Base-by-base conservation (phyloP, 2,888 invertebrate genomes). In the Scaptomyza parva region DNA sequence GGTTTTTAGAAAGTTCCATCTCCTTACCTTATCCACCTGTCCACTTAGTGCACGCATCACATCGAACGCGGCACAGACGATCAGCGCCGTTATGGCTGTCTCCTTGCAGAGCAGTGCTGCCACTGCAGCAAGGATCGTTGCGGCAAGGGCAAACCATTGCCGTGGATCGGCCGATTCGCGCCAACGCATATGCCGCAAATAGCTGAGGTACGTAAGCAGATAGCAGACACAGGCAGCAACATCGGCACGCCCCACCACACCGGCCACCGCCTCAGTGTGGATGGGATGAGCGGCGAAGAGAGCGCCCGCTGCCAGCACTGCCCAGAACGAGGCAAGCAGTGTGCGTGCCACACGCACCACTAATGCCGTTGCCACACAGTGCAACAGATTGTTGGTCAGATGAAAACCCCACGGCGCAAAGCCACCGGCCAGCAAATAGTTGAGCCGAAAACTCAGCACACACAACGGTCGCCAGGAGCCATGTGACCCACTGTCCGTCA, bases 181-280 rank as follows among this genome's bases (percentile, higher is more conserved):
- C 86, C 94, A 93, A 83, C 93, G 93, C 78, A 96, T 94, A 90
- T 97, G 97, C 71, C 95, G 94, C 86, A 95, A 94, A 92, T 98
- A 99, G 51, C 95, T 94, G 84, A 98, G 93, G 90, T 98, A 96
- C 78, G 98, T 95, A 69, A 97, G 92, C 67, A 98, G 94, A 92
- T 97, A 98, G 91, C 98, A 96, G 86, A 97, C 95, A 90, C 97
- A 97, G 12, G 98, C 97, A 24, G 97, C 95, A 41, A 99, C 93
- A 91, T 99, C 99, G 2, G 99, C 98, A 59, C 99, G 94, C 2
- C 99, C 99, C 12, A 99, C 99, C 50, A 98, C 94, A 22, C 98
- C 98, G 0, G 98, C 97, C 30, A 99, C 98, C 0, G 99, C 98
- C 92, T 99, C 99, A 3, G 97, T 97, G 92, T 99, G 99, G 84